phyloP scores from a whole-genome alignment of 2,113 vertebrate species.

The Pygoscelis antarcticus region DNA sequence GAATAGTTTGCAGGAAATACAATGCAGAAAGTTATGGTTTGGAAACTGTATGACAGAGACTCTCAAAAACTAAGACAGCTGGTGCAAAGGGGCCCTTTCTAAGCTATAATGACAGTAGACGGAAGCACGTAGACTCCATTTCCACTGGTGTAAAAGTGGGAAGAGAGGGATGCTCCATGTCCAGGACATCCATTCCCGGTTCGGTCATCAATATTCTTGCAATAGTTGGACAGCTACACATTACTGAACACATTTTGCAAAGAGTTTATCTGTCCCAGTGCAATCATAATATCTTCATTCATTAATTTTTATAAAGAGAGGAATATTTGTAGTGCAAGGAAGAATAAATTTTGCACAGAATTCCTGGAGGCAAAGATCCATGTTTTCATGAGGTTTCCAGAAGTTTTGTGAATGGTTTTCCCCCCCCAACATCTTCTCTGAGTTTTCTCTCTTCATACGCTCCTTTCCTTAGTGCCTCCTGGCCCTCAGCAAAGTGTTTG shows the following conservation, averaged over 20 bases:
- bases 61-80: background rate
- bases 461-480: background rate
- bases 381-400: accelerated
- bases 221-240: background rate
- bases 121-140: background rate
- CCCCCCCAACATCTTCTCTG: background rate
- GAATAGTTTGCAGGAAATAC: background rate
- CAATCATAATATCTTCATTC: background rate
- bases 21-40: background rate
- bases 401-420: background rate
- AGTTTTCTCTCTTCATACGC: accelerated
- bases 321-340: background rate
- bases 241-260: background rate
- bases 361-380: background rate
- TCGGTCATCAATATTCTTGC: accelerated
- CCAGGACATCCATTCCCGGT: background rate
- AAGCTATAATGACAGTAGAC: background rate
- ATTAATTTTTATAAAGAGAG: background rate
- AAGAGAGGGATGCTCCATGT: background rate
- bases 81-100: background rate
- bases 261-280: background rate
- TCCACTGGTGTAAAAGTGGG: background rate
- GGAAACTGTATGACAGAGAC: background rate
- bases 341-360: background rate
- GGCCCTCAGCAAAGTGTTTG: background rate